A percentile compares a stretch with the other conserved stretches of the same genome.
phyloP scores from a whole-genome alignment of 2,797 vertebrate genomes.

The Takifugu ocellatus region DNA sequence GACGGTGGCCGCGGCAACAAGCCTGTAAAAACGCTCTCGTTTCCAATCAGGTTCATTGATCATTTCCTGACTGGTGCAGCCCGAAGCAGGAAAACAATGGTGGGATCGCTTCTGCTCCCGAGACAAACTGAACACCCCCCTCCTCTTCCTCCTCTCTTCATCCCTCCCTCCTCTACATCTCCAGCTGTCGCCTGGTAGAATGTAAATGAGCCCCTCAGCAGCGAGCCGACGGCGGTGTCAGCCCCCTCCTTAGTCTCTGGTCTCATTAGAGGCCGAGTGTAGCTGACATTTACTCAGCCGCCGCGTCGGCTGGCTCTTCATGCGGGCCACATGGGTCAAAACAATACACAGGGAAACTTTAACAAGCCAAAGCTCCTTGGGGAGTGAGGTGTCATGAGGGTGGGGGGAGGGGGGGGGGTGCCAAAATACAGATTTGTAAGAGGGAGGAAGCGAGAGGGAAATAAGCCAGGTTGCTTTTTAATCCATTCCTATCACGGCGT shows the following conservation, averaged over 20 bases:
- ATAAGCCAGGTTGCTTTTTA: slow-evolving; percentile 1
- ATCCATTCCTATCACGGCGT: no score
- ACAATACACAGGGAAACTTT: slow-evolving; percentile 44
- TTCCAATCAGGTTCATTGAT: no score
- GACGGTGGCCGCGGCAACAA: not conserved
- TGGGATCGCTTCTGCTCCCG: slow-evolving; percentile 9
- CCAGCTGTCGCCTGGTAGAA: slow-evolving; percentile 61
- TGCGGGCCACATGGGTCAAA: slow-evolving; percentile 52
- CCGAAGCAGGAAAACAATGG: not conserved
- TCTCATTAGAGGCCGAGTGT: slow-evolving; percentile 61
- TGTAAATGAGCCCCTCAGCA: slow-evolving; percentile 65
- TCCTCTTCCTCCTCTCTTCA: slow-evolving; percentile 6
- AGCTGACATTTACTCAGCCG: slow-evolving; percentile 66
- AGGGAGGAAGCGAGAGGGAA: not conserved
- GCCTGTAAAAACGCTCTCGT: no score
- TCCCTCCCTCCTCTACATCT: slow-evolving; percentile 40
- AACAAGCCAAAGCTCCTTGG: slow-evolving; percentile 18
- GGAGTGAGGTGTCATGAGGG: slow-evolving; percentile 2
- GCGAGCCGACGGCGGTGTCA: slow-evolving; percentile 54
- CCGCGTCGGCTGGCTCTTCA: slow-evolving; percentile 58
- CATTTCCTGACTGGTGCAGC: no score
- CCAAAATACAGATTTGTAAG: not conserved
- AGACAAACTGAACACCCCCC: slow-evolving; percentile 16
- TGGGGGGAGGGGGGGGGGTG: not conserved
- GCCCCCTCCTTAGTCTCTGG: slow-evolving; percentile 55